These are phyloP conservation scores for Marmota flaviventris DNA, from an alignment of 2,113 vertebrate species.

Conservation along the genomic window DNA sequence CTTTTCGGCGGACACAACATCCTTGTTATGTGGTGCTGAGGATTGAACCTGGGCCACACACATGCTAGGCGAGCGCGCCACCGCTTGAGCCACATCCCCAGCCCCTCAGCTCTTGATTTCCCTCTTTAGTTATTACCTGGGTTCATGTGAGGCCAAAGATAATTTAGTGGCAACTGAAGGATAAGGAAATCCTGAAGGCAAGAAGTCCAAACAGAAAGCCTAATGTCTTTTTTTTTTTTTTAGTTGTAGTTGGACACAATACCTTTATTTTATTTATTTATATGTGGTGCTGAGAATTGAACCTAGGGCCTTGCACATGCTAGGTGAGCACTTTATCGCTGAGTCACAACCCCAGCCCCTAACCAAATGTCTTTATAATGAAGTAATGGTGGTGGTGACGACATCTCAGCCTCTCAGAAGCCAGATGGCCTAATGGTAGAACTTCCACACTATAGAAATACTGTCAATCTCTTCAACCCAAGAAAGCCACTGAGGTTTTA, in stretches of 20 bases:
- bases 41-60: no score
- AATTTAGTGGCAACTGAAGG: neutral
- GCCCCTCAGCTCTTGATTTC: neutral
- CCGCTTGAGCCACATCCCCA: no score
- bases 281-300: no score
- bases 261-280: no score
- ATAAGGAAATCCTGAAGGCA: neutral
- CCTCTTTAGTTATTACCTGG: neutral
- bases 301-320: no score
- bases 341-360: no score
- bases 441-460: neutral
- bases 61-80: no score
- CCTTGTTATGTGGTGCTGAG: no score
- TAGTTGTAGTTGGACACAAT: no score
- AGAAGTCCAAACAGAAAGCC: neutral
- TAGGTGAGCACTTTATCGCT: no score
- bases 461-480: neutral
- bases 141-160: neutral
- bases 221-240: neutral
- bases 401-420: slow-evolving; percentile 11
- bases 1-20: no score
- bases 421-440: neutral
- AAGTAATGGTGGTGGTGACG: neutral
- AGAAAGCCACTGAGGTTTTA: neutral
- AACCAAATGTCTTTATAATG: neutral